Conservation (phyloP, 37 sponge, comb jelly and placozoan genomes). For the Bolinopsis microptera region DNA sequence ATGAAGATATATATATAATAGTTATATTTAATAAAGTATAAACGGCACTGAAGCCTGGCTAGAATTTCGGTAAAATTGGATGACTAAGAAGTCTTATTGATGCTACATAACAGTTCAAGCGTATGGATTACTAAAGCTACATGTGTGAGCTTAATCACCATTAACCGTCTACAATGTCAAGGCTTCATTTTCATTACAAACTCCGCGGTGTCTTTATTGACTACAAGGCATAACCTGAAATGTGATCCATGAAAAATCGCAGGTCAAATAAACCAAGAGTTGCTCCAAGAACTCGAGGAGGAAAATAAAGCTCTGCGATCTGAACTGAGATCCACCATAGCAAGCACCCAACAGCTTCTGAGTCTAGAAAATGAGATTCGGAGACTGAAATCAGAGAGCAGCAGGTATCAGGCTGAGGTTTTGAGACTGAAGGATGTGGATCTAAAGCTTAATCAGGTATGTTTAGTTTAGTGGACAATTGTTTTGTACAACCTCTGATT, state of each 20-base stretch:
- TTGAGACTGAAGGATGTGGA: background rate
- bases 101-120: too few relatives aligned
- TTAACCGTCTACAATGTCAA: too few relatives aligned
- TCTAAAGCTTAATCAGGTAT: conserved; percentile 20
- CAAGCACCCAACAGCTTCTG: background rate
- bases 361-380: background rate
- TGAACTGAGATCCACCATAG: background rate
- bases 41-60: too few relatives aligned
- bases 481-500: background rate
- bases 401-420: background rate
- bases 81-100: too few relatives aligned
- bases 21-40: too few relatives aligned
- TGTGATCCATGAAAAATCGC: background rate
- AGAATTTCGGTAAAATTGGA: too few relatives aligned
- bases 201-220: too few relatives aligned
- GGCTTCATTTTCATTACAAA: too few relatives aligned
- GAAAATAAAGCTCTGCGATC: conserved; percentile 26
- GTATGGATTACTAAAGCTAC: too few relatives aligned
- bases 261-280: background rate
- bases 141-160: too few relatives aligned
- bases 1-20: too few relatives aligned
- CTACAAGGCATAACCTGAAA: too few relatives aligned
- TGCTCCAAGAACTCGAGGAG: conserved; percentile 14
- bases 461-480: background rate
- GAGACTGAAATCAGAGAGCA: background rate